Base-by-base conservation (phyloP, 2,113 vertebrate genomes). In the Bolborhynchus lineola region DNA sequence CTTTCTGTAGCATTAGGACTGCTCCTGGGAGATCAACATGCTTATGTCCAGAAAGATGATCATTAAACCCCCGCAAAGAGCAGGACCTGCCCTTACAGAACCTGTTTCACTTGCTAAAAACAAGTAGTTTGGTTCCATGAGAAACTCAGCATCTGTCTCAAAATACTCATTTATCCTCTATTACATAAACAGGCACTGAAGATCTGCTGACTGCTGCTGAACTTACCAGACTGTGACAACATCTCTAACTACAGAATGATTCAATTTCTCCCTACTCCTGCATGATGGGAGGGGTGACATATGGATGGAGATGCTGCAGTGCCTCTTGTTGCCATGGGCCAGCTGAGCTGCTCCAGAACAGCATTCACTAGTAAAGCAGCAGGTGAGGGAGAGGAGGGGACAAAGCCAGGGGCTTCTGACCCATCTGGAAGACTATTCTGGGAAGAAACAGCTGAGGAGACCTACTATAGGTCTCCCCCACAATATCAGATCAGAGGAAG, bases 151-250 rank as follows among this genome's bases (percentile, higher is more conserved):
- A 6, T 39, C 69, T 71, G 42, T 35, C 53, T 84, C 44, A 57
- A 85, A 85, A 88, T 28, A 44, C 15, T 59, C 7, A 62, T 68
- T 49, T 90, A 62, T 65, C 16, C 74, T 23, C 15, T 31, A 6
- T 76, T 69, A 62, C 2, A 44, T 39, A 79, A 88, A 75, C 21
- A 77, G 87, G 13, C 1, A 23, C 7, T 49, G 67, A 62, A 85
- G 37, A 9, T 49, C 86, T 84, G 64, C 77, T 87, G 89, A 35
- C 81, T 79, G 84, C 84, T 85, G 84, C 87, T 52, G 91, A n/a
- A 9, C 82, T 64, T 44, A 8, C 8, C 5, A 3, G 78, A 39
- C 71, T 76, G 77, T 82, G 94, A 44, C 74, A 91, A 11, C 74
- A 33, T n/a, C 89, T 84, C 65, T 23, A 31, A 10, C 44, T 41